These are phyloP conservation scores for Murina feae DNA, from an alignment of 2,113 vertebrate species.

Conservation along the genomic window DNA sequence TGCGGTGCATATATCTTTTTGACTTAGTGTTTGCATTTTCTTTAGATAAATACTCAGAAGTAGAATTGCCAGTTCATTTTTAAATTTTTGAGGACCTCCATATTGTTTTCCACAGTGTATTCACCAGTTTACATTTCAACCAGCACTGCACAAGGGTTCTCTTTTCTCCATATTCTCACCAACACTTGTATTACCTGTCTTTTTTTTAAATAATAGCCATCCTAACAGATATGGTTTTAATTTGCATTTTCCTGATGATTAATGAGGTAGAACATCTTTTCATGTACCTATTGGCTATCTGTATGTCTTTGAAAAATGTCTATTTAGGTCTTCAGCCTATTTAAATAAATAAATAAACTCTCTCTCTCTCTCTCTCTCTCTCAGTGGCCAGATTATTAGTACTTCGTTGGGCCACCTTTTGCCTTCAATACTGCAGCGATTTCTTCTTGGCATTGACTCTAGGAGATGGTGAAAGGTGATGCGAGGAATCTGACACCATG, in stretches of 20 bases:
- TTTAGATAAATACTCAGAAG: not conserved
- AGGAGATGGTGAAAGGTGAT: too few species aligned
- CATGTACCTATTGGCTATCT: not conserved
- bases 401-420: too few species aligned
- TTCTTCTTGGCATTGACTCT: too few species aligned
- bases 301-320: not conserved
- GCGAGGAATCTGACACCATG: too few species aligned
- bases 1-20: not conserved
- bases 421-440: too few species aligned
- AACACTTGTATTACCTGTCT: not conserved
- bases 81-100: not conserved
- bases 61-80: not conserved
- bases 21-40: not conserved
- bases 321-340: not conserved
- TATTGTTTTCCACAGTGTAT: not conserved
- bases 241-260: not conserved
- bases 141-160: not conserved
- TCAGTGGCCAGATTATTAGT: too few species aligned
- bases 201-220: not conserved
- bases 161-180: not conserved
- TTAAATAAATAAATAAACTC: too few species aligned
- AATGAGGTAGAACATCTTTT: not conserved
- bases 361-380: too few species aligned
- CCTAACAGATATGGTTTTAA: not conserved
- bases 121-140: not conserved